phyloP scores from a whole-genome alignment of 1,140 invertebrate genomes.

The Bombus difficillimus region DNA sequence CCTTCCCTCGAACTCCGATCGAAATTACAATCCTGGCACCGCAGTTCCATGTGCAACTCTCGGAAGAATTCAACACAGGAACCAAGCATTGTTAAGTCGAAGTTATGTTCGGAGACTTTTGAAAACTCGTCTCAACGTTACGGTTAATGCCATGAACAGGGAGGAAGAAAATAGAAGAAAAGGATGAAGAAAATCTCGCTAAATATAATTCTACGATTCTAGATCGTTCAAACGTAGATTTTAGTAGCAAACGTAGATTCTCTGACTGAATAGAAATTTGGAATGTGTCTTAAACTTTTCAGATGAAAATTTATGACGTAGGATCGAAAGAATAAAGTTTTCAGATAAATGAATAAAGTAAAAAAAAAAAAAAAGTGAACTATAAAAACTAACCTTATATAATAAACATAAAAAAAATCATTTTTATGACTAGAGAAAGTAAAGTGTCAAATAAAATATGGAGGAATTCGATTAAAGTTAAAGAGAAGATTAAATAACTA shows the following conservation, averaged over 20 bases:
- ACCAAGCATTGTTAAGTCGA: constrained; percentile 2
- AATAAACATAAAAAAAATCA: too few relatives aligned
- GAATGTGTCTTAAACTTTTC: neutral
- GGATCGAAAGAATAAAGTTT: neutral
- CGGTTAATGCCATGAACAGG: neutral
- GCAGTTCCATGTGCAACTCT: neutral
- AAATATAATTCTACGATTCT: too few relatives aligned
- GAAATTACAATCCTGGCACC: constrained; percentile 15
- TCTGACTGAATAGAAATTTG: neutral
- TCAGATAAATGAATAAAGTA: neutral
- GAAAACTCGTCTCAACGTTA: neutral
- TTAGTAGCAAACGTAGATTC: neutral
- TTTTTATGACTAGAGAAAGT: neutral
- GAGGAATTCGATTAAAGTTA: too few relatives aligned
- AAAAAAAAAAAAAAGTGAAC: too few relatives aligned
- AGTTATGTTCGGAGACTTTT: neutral
- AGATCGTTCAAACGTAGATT: too few relatives aligned
- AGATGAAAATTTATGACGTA: neutral
- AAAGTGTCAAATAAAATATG: too few relatives aligned
- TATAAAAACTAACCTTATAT: neutral
- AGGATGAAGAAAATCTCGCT: neutral
- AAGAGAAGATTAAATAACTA: too few relatives aligned
- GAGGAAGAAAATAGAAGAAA: neutral
- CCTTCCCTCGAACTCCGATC: neutral
- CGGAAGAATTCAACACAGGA: neutral